A percentile compares a stretch with the other conserved stretches of the same genome.
phyloP scores from a whole-genome alignment of 2,113 vertebrate species.

The Planiliza haematocheilus region DNA sequence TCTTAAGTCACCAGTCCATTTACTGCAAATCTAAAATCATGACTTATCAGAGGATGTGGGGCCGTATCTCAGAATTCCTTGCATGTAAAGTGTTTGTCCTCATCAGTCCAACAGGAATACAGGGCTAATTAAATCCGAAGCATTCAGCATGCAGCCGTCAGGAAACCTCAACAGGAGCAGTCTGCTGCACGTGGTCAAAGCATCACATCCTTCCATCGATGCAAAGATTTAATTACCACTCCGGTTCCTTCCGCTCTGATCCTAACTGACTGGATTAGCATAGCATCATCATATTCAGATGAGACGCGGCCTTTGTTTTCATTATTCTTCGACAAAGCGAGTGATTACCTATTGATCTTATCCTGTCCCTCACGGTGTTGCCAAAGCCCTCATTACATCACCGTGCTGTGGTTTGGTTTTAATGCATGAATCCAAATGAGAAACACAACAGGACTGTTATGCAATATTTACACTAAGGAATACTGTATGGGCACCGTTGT shows the following conservation, averaged over 20 bases:
- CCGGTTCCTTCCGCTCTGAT: slow-evolving; percentile 10
- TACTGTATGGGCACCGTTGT: no score
- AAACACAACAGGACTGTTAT: neutral
- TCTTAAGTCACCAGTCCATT: no score
- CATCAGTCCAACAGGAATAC: no score
- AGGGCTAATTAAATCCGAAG: no score
- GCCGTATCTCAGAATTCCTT: no score
- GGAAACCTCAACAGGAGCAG: neutral
- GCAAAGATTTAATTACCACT: neutral
- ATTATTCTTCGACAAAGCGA: slow-evolving; percentile 4
- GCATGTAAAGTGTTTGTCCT: no score
- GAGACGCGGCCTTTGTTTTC: neutral
- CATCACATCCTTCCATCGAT: neutral
- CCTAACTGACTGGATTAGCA: slow-evolving; percentile 43
- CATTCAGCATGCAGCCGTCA: neutral
- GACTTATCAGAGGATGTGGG: no score
- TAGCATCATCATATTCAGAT: slow-evolving; percentile 30
- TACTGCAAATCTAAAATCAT: no score
- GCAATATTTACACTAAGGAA: no score
- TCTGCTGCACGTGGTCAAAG: neutral
- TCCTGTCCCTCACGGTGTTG: neutral
- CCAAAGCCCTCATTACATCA: no score
- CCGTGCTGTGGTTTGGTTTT: no score
- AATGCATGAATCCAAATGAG: no score
- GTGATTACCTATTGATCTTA: slow-evolving; percentile 17